Evolutionary conservation across 2,113 vertebrate species (phyloP).

Genomic region (Vanacampus margaritifer): DNA sequence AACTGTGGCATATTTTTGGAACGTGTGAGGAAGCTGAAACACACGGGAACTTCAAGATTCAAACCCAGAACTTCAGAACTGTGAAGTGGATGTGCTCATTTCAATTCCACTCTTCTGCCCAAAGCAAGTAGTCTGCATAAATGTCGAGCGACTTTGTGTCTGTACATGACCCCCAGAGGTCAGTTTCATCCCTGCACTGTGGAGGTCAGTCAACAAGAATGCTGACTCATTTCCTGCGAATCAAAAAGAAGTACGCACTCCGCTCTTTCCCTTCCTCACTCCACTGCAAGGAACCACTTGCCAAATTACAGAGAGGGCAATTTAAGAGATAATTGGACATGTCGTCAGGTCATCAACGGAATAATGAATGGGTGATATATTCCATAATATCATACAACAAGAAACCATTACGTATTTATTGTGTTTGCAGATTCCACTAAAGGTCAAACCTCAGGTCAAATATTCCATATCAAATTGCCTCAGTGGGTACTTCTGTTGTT

Average conservation of each 20-base stretch:
- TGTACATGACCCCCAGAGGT: slow-evolving; percentile 31
- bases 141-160: neutral
- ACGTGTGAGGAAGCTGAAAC: too few relatives aligned
- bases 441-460: slow-evolving; percentile 6
- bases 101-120: neutral
- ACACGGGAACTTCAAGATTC: neutral
- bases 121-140: neutral
- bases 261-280: neutral
- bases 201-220: slow-evolving; percentile 29
- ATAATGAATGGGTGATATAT: neutral
- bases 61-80: neutral
- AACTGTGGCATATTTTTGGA: too few relatives aligned
- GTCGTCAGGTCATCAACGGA: neutral
- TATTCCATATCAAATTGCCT: slow-evolving; percentile 3
- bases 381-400: neutral
- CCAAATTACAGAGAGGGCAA: neutral
- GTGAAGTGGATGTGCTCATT: neutral
- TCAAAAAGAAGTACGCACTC: neutral
- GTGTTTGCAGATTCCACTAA: slow-evolving; percentile 1
- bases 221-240: slow-evolving; percentile 44
- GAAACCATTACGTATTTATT: neutral
- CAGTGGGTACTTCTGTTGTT: neutral
- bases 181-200: slow-evolving; percentile 15
- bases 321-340: neutral
- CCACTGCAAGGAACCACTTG: neutral